phyloP scores from a whole-genome alignment of 2,113 vertebrate genomes.

The Sinocyclocheilus anshuiensis region DNA sequence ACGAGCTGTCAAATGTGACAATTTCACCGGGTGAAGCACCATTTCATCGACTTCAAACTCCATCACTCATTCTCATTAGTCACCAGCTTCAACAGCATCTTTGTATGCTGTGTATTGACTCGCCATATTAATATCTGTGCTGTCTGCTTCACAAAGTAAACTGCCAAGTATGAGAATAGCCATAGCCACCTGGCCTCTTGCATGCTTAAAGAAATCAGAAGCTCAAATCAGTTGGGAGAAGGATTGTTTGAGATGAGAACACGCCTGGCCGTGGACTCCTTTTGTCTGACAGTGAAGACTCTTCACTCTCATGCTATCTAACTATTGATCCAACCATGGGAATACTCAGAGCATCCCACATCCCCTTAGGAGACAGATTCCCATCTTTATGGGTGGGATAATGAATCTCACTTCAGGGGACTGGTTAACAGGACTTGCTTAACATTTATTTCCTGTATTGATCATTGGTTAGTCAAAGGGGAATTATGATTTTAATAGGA shows the following conservation, averaged over 20 bases:
- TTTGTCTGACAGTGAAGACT: conserved; percentile 52
- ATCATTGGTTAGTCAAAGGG: conserved; percentile 48
- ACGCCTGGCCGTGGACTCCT: not conserved
- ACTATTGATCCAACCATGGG: conserved; percentile 71
- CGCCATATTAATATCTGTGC: conserved; percentile 46
- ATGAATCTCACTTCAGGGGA: conserved; percentile 72
- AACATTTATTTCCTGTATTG: conserved; percentile 74
- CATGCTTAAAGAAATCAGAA: not conserved
- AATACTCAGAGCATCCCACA: conserved; percentile 67
- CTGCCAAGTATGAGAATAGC: not conserved
- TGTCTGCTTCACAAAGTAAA: conserved; percentile 12
- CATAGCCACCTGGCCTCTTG: not conserved
- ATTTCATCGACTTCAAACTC: conserved; percentile 68
- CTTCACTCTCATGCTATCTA: conserved; percentile 60
- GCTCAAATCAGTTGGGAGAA: not conserved
- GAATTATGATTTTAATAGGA: conserved; percentile 48
- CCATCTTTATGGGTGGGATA: conserved; percentile 65
- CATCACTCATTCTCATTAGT: conserved; percentile 73
- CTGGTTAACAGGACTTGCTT: conserved; percentile 67
- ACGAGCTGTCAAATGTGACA: conserved; percentile 70
- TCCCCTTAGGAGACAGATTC: conserved; percentile 69
- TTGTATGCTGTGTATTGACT: conserved; percentile 60
- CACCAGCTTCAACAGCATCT: conserved; percentile 62
- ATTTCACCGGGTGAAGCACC: conserved; percentile 63
- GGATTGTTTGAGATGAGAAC: conserved; percentile 30